Base-by-base conservation (phyloP, 2,797 vertebrate species). In the Aeoliscus strigatus region DNA sequence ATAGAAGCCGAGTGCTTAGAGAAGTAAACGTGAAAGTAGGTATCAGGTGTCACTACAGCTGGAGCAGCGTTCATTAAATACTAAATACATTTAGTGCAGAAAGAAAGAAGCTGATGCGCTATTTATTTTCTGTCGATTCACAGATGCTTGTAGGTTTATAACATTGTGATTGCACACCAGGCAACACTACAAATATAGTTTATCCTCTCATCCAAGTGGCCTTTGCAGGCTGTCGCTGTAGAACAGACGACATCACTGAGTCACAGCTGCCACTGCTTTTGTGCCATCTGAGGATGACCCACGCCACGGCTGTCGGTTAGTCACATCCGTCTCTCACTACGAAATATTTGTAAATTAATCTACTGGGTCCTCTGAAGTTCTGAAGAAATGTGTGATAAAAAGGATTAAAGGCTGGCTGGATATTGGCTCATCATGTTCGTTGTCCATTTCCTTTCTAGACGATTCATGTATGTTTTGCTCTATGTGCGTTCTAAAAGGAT, bases 201-300 rank as follows among this genome's bases (percentile, higher is more conserved):
- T 73, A 67, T 70, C 53, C 61, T 52, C 51, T 51, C 0, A 44
- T 60, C 64, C 75, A 75, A 67, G 67, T 79, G 75, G 72, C 60
- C 31, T 64, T 73, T n/a, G 31, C 60, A 55, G 73, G 39, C 66
- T 60, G 66, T 70, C 48, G 21, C 39, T 25, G 58, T 25, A 7
- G 58, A 68, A 42, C 69, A 56, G 63, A 53, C 6, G 48, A 63
- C 54, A 41, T 66, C 50, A 71, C 55, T 73, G 70, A 77, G 70
- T 75, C 71, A 61, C 66, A 75, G 72, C 73, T 76, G 71, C 35
- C 35, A 6, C 39, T 17, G 50, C 11, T 12, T 26, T 11, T 6
- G 42, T 51, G 52, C 51, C 66, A 38, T 57, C 31, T 56, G 38
- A 66, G 41, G 56, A 66, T 56, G 60, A 60, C 60, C 41, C 27